These are phyloP conservation scores for Catharus bicknelli DNA, from an alignment of 2,113 vertebrate species.

Conservation along the genomic window DNA sequence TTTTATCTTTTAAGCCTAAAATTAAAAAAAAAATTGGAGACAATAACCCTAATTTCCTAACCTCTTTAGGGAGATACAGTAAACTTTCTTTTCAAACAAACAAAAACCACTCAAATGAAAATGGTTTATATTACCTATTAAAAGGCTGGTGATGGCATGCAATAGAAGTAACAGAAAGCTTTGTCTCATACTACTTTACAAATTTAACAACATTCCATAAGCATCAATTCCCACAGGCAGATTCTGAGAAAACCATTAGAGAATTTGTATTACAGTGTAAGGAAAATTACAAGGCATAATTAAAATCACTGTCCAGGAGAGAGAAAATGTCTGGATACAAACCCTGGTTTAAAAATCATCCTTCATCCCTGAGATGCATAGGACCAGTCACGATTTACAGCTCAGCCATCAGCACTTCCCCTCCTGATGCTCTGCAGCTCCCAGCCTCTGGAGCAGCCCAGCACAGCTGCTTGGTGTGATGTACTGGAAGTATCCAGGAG, in stretches of 20 bases:
- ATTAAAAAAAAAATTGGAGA: background rate
- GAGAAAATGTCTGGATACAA: background rate
- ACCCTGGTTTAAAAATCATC: background rate
- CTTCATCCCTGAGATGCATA: background rate
- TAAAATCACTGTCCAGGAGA: background rate
- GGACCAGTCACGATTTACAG: background rate
- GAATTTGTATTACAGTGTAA: background rate
- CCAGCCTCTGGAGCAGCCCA: background rate
- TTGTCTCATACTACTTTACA: background rate
- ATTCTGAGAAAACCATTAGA: background rate
- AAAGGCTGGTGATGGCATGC: background rate
- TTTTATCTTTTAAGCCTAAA: background rate
- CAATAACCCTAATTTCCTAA: background rate
- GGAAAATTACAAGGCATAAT: background rate
- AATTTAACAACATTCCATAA: background rate
- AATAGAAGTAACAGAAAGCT: background rate
- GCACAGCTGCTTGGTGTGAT: background rate
- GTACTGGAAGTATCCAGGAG: background rate
- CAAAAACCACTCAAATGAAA: background rate
- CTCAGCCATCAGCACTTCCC: background rate
- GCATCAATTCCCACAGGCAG: background rate
- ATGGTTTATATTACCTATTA: background rate
- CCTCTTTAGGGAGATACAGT: background rate
- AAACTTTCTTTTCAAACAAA: background rate
- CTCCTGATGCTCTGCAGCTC: background rate